These are phyloP conservation scores for Drosophila pachea DNA, from an alignment of 1,140 invertebrate species.

Conservation along the genomic window DNA sequence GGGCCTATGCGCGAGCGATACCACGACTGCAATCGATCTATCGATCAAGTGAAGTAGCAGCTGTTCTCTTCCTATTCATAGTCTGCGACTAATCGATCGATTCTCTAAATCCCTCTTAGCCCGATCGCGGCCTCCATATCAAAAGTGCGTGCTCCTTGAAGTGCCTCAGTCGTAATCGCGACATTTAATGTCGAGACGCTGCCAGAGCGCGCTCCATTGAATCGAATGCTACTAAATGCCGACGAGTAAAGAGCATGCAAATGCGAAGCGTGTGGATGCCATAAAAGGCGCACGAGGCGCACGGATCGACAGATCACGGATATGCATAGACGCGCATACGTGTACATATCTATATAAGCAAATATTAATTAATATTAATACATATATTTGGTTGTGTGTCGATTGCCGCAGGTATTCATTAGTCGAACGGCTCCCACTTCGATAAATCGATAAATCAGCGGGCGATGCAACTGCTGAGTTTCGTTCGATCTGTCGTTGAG, in stretches of 20 bases:
- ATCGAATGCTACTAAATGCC: slow-evolving; percentile 14
- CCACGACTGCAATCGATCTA: too few relatives aligned
- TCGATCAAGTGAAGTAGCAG: too few relatives aligned
- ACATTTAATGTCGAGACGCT: too few relatives aligned
- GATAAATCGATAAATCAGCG: slow-evolving; percentile 36
- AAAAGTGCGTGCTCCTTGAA: too few relatives aligned
- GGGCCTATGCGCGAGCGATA: slow-evolving; percentile 7
- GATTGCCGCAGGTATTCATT: slow-evolving; percentile 23
- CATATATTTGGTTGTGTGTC: too few relatives aligned
- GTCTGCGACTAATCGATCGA: too few relatives aligned
- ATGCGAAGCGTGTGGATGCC: slow-evolving; percentile 38
- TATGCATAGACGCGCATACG: not conserved
- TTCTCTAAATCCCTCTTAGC: too few relatives aligned
- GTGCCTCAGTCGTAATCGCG: too few relatives aligned
- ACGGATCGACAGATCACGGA: slow-evolving; percentile 36
- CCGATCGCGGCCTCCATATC: too few relatives aligned
- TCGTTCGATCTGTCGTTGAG: not conserved
- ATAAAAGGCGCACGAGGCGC: slow-evolving; percentile 44
- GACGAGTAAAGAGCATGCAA: slow-evolving; percentile 18
- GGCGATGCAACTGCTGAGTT: slow-evolving; percentile 31
- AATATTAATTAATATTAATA: not conserved
- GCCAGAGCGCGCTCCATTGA: too few relatives aligned
- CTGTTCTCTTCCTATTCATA: too few relatives aligned
- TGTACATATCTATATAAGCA: not conserved
- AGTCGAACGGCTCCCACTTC: slow-evolving; percentile 29